These are phyloP conservation scores for Brachycybe producta DNA, from an alignment of 2,888 invertebrate genomes.

Conservation along the genomic window DNA sequence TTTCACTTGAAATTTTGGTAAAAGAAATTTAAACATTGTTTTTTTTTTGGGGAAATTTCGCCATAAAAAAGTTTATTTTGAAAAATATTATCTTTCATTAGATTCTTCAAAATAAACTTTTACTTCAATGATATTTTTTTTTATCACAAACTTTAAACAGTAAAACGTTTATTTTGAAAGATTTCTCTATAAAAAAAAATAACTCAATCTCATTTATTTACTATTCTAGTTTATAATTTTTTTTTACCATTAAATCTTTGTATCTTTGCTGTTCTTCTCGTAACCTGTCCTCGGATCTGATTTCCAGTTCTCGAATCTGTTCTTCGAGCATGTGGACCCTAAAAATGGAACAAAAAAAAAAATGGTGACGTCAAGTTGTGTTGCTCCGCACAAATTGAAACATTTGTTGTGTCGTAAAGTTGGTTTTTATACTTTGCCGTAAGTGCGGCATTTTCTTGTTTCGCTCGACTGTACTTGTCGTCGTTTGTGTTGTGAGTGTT, in stretches of 20 bases:
- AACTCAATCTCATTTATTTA: neutral
- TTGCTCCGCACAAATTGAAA: no score
- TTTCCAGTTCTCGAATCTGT: constrained; percentile 66
- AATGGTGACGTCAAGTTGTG: neutral
- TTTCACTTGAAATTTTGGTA: no score
- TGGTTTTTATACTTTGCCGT: constrained; percentile 54
- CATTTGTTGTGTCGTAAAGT: no score
- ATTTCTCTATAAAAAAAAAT: neutral
- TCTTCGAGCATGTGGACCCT: constrained; percentile 86
- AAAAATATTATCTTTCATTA: no score
- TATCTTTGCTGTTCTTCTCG: constrained; percentile 72
- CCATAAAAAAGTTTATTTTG: no score
- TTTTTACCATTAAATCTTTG: constrained; percentile 54
- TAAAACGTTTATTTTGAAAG: no score
- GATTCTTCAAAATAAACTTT: no score
- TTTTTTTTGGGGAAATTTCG: no score
- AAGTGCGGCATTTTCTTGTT: constrained; percentile 82
- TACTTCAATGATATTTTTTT: no score
- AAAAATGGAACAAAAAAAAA: constrained; percentile 18
- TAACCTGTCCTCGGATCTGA: constrained; percentile 57
- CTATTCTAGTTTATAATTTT: neutral
- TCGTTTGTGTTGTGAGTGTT: constrained; percentile 72
- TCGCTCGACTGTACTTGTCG: constrained; percentile 74
- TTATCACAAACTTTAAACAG: no score
- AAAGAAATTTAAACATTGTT: no score